These are phyloP conservation scores for Cactoblastis cactorum DNA, from an alignment of 2,888 invertebrate species.

Conservation along the genomic window DNA sequence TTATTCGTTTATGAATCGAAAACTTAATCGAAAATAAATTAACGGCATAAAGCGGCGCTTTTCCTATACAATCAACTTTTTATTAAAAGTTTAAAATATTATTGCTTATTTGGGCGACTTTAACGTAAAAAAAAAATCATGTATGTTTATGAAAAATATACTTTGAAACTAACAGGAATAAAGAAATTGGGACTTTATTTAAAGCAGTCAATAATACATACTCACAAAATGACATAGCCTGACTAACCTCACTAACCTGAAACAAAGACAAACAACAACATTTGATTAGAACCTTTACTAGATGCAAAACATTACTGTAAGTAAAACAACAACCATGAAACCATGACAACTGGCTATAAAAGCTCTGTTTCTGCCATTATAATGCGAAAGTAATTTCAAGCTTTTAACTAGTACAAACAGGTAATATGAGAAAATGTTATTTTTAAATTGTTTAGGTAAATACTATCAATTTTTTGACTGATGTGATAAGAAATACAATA, in stretches of 20 bases:
- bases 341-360: constrained; percentile 7
- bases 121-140: too few species aligned
- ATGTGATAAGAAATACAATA: too few species aligned
- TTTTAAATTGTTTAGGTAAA: too few species aligned
- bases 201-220: background rate
- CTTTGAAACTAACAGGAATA: too few species aligned
- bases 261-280: constrained; percentile 21
- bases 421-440: background rate
- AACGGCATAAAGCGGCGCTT: background rate
- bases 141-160: too few species aligned
- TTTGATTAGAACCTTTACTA: constrained; percentile 1
- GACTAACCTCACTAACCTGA: constrained; percentile 22
- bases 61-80: too few species aligned
- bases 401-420: background rate
- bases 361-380: background rate
- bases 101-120: too few species aligned
- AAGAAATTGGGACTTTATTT: too few species aligned
- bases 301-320: background rate
- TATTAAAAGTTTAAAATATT: too few species aligned
- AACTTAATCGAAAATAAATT: background rate
- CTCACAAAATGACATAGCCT: constrained; percentile 6
- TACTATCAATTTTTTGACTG: too few species aligned
- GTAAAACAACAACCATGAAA: background rate
- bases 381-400: background rate
- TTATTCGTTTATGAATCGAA: background rate